Evolutionary conservation across 2,888 invertebrate species (phyloP).

Genomic region (Thereva unica): DNA sequence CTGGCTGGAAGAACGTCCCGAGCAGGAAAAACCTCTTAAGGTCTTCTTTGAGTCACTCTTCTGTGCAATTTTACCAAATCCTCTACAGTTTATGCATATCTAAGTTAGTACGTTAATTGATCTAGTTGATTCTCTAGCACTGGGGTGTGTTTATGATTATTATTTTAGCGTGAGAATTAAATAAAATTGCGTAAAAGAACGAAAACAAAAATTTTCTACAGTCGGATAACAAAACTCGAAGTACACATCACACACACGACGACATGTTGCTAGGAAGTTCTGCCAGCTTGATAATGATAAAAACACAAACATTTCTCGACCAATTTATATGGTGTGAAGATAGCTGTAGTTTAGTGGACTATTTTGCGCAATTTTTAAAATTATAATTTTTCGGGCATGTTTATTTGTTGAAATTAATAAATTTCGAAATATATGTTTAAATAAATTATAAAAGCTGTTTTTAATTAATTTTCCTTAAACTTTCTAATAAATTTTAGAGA

Average conservation of each 20-base stretch:
- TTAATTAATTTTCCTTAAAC: too few species aligned
- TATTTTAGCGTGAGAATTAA: conserved; percentile 13
- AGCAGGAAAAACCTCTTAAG: too few species aligned
- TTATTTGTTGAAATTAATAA: too few species aligned
- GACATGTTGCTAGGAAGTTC: conserved; percentile 36
- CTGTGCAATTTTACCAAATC: too few species aligned
- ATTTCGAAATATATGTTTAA: too few species aligned
- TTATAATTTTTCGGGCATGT: too few species aligned
- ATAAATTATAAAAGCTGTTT: too few species aligned
- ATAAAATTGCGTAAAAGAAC: conserved; percentile 24
- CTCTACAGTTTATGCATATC: background rate
- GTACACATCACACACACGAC: conserved; percentile 37
- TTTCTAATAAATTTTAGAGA: too few species aligned
- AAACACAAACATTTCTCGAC: background rate
- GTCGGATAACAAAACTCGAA: conserved; percentile 34
- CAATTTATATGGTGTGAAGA: background rate
- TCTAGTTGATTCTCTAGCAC: background rate
- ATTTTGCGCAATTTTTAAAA: too few species aligned
- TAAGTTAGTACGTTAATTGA: background rate
- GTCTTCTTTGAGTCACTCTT: too few species aligned
- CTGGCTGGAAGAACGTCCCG: too few species aligned
- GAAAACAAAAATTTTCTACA: conserved; percentile 35
- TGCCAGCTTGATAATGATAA: conserved; percentile 4
- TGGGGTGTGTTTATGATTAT: background rate
- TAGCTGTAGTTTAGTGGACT: too few species aligned